A percentile compares a stretch with the other conserved stretches of the same genome.
phyloP scores from a whole-genome alignment of 2,113 vertebrate species.

The Phalacrocorax brasilianus region DNA sequence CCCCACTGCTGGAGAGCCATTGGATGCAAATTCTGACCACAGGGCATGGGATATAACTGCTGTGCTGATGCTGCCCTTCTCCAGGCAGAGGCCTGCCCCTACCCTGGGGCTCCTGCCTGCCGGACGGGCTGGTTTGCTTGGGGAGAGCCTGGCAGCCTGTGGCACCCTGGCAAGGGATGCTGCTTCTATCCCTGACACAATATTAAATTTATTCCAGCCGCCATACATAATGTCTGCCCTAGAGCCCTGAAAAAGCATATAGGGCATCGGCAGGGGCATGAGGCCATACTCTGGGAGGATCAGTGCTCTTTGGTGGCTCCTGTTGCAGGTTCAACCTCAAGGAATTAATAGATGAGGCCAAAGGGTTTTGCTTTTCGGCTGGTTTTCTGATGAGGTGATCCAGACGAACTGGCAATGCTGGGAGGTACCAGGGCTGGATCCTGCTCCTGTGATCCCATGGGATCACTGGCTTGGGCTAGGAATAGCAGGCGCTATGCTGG shows the following conservation, averaged over 20 bases:
- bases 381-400: fast-evolving
- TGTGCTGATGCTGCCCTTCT: not conserved
- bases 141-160: not conserved
- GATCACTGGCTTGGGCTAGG: not conserved
- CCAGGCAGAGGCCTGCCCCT: not conserved
- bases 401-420: not conserved
- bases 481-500: not conserved
- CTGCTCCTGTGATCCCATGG: not conserved
- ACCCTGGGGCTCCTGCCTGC: not conserved
- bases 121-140: not conserved
- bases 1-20: not conserved
- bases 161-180: not conserved
- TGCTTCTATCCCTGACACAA: not conserved
- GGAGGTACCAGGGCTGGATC: not conserved
- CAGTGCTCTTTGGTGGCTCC: not conserved
- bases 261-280: not conserved
- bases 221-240: not conserved
- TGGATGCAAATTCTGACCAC: not conserved
- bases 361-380: not conserved
- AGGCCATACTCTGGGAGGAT: not conserved
- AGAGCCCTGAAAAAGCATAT: not conserved
- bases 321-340: fast-evolving
- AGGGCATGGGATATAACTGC: fast-evolving
- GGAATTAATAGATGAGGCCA: not conserved
- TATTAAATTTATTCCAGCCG: not conserved